Base-by-base conservation (phyloP, 1,140 invertebrate genomes). In the Dreissena rostriformis region DNA sequence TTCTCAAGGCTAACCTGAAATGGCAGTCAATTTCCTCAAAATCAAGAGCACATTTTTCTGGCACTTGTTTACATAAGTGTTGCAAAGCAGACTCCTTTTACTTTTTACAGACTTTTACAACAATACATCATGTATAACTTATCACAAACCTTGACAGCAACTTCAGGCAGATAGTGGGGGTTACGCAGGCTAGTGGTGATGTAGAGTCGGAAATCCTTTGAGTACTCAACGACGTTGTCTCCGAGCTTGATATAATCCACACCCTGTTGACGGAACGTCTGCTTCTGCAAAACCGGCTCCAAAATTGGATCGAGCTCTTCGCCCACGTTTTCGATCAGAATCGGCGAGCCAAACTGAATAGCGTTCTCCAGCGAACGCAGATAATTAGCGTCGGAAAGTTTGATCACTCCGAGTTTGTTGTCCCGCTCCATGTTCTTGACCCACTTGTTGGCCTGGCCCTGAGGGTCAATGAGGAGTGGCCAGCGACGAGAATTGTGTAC, bases 381-480 rank as follows among this genome's bases (percentile, higher is more conserved):
- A 86, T 94, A 94, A 84, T 91, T 94, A 11, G 91, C 72, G 86
- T 94, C 93, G 14, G 92, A 92, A 26, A 93, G 85, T 84, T 94
- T 94, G 53, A 94, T 90, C 8, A 93, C 89, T 49, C 82, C 84
- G 49, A 94, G 86, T 74, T 93, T 92, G 84, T 93, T 93, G n/a
- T 89, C 87, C 63, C 90, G 90, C 84, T 94, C 98, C 96, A 98
- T 96, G 92, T 97, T 98, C 92, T 98, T 98, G 11, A 99, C 95
- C 98, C 98, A 99, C 93, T 96, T 97, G 85, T 92, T 94, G 19
- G 94, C 94, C 83, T 94, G 94, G 80, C 93, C 93, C 88, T 94
- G 93, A 63, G 93, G 93, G 89, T 94, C 93, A 89, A 94, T 93
- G 90, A 93, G 92, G 7, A 94, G 90, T 10, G 93, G 93, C 93